Conservation (phyloP, 2,888 invertebrate species). For the Charanyca ferruginea region DNA sequence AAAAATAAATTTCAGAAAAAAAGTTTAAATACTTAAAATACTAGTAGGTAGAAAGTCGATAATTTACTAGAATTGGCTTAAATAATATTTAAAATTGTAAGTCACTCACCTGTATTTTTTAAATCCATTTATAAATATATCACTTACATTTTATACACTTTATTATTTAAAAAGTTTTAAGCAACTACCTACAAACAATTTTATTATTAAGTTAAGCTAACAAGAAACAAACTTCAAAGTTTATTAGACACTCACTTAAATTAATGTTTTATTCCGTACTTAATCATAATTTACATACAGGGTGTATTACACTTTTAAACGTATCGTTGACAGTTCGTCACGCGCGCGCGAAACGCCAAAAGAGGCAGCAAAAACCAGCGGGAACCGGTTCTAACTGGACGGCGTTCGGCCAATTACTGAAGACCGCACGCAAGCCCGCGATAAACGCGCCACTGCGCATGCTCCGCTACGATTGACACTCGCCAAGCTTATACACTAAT, state of each 20-base stretch:
- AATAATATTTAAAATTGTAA: neutral
- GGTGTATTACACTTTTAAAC: conserved; percentile 49
- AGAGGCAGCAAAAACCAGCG: conserved; percentile 57
- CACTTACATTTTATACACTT: conserved; percentile 51
- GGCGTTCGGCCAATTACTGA: conserved; percentile 87
- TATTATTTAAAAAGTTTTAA: conserved; percentile 54
- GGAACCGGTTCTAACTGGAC: conserved; percentile 71
- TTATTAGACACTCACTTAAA: conserved; percentile 55
- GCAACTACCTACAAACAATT: conserved; percentile 37
- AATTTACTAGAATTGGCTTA: neutral
- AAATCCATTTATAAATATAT: conserved; percentile 59
- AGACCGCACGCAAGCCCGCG: conserved; percentile 79
- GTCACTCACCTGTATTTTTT: conserved; percentile 56
- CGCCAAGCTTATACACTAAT: conserved; percentile 76
- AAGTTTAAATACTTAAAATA: too few species aligned
- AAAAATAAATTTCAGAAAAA: too few species aligned
- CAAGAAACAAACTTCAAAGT: conserved; percentile 49
- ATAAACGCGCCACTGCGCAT: conserved; percentile 79
- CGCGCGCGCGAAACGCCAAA: conserved; percentile 56
- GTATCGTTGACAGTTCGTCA: conserved; percentile 59
- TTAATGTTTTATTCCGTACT: conserved; percentile 46
- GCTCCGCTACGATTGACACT: conserved; percentile 84
- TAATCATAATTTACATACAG: conserved; percentile 56
- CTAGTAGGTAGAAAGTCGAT: too few species aligned
- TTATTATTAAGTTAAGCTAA: conserved; percentile 37